A percentile compares a stretch with the other conserved stretches of the same genome.
Evolutionary conservation across 1,140 invertebrate species (phyloP).

Genomic region (Paraescarpia echinospica): DNA sequence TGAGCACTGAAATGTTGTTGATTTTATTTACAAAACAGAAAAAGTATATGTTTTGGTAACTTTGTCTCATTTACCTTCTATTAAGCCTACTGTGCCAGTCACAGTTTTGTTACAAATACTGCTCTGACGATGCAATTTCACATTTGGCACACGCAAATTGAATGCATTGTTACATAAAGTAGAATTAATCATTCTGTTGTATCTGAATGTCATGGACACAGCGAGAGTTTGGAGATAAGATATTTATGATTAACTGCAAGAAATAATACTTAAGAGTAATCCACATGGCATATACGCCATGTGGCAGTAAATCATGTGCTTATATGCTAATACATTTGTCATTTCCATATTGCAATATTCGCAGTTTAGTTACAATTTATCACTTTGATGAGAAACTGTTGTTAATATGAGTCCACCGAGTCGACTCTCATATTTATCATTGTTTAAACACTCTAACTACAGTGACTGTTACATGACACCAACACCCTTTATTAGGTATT

Average conservation of each 20-base stretch:
- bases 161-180: not conserved
- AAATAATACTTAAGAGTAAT: not conserved
- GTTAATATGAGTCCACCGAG: not conserved
- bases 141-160: not conserved
- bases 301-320: not conserved
- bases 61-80: no score
- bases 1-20: not conserved
- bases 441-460: not conserved
- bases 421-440: not conserved
- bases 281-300: not conserved
- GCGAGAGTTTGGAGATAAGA: not conserved
- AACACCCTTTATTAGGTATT: no score
- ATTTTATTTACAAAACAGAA: no score
- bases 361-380: not conserved
- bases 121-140: not conserved
- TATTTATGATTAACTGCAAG: not conserved
- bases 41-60: no score
- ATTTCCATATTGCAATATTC: not conserved
- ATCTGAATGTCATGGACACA: not conserved
- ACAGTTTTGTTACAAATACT: not conserved
- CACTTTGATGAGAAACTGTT: not conserved
- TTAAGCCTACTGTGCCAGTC: not conserved
- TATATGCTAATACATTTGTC: constrained; percentile 1
- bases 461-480: not conserved
- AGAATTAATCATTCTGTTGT: not conserved